Base-by-base conservation (phyloP, 2,113 vertebrate species). In the Dolichallabes microphthalmus region DNA sequence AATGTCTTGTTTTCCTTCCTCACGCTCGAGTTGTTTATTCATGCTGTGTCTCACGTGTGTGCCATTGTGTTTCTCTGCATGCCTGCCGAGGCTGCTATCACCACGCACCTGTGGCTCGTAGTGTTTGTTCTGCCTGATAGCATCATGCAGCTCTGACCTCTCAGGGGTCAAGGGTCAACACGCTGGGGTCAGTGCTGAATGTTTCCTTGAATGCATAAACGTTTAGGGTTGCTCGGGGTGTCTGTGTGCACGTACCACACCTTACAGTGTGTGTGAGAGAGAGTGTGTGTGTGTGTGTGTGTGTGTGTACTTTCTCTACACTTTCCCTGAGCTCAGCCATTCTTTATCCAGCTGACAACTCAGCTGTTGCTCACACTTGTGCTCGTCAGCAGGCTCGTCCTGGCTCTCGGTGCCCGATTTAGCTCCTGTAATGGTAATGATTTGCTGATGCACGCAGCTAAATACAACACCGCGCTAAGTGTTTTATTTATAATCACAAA, bases 331-430 rank as follows among this genome's bases (percentile, higher is more conserved):
- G 69, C 90, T 94, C 92, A 92, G 93, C 91, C 91, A 90, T 94
- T 94, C 91, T 90, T 88, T 86, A 86, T 88, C 89, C 93, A 93
- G 93, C 92, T 94, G 94, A 93, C 87, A 74, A 17, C 90, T 92
- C 94, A 94, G 94, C 93, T 94, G 94, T 94, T 87, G 86, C 88
- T 87, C 92, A 91, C 92, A 93, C 89, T 92, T 93, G 92, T 92
- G 84, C 73, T 66, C 87, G 87, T 82, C 78, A 91, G 91, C 76
- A 91, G 92, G 91, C 90, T 88, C 91, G 91, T 88, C 82, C 15
- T 78, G 78, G 82, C 83, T 89, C 87, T 86, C 77, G n/a, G 55
- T 69, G 88, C 88, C 9, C 52, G 82, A 25, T 39, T 53, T 64
- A 66, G 69, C 85, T 89, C 85, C 83, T 91, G 83, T 86, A 39